Evolutionary conservation across 1,140 invertebrate species (phyloP), one percentile per base, ranked within the genome.

Genomic region (Neodiprion pinetum): DNA sequence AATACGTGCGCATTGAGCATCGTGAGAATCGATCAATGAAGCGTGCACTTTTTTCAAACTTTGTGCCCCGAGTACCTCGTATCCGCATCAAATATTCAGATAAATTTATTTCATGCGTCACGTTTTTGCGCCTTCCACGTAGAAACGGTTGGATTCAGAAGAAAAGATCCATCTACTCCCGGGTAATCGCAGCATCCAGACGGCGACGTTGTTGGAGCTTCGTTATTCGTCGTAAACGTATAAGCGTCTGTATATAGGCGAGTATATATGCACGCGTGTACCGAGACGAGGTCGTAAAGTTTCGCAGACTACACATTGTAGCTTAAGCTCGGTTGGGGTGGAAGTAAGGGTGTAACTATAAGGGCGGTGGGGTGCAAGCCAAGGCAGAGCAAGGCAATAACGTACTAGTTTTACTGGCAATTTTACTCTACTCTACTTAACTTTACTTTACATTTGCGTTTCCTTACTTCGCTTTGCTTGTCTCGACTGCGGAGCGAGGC

Each of bases 161-260:
- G 53, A 61, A 12, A 61, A 61, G 53, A 61, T 14, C 53, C 11
- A 61, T 61, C 11, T 40, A 40, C 1, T 61, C 11, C 53, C n/a
- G 3, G 53, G 8, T 61, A 17, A 17, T 61, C 7, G 68, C 21
- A n/a, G 47, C 47, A 69, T 21, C 21, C 12, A 47, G 68, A 69
- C 21, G 47, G 68, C 21, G 68, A 23, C 68, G 68, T 14, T 3
- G 9, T 10, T 21, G 73, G 78, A 81, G 83, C 81, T 84, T 74
- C 80, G 79, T 80, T 84, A 84, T 86, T 82, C 74, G 82, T 80
- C 82, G 81, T 86, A 85, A 86, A 86, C 86, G 80, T 85, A 85
- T 82, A 84, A 85, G 72, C 68, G 66, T 81, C 65, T 80, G 77
- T 85, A 85, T 85, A 85, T 82, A 80, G 80, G 28, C 53, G n/a